Percentiles rank a stretch among this genome's conserved stretches.
phyloP scores from a whole-genome alignment of 2,113 vertebrate species.

The Onychostruthus taczanowskii region DNA sequence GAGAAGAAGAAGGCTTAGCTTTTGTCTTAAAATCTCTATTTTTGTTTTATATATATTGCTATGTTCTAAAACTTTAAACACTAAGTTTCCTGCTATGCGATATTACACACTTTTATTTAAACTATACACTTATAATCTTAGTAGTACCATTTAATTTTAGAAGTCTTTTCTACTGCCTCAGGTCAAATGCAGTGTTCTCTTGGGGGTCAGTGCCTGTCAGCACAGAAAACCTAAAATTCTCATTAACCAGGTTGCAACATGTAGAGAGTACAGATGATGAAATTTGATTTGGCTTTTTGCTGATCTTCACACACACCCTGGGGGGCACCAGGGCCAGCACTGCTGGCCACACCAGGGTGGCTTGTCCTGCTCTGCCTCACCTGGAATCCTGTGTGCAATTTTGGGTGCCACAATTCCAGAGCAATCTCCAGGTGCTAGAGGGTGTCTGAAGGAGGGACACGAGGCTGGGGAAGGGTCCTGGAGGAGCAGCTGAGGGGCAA shows the following conservation, averaged over 20 bases:
- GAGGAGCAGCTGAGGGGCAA: background rate
- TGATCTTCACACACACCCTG: background rate
- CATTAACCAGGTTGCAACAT: background rate
- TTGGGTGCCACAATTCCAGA: too few relatives aligned
- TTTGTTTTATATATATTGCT: background rate
- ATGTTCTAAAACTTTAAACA: background rate
- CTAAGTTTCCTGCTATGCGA: background rate
- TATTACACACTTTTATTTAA: background rate
- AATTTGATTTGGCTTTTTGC: background rate
- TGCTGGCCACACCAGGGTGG: fast-evolving
- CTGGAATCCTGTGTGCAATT: background rate
- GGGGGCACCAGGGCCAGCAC: too few relatives aligned
- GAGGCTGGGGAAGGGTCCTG: background rate
- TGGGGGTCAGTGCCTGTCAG: background rate
- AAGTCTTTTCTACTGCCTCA: background rate
- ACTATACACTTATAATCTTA: background rate
- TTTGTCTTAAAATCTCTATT: background rate
- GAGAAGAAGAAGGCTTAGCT: background rate
- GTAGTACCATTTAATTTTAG: background rate
- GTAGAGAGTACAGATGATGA: background rate
- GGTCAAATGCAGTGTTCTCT: background rate
- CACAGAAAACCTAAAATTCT: background rate
- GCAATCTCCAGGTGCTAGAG: background rate
- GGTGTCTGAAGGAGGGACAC: fast-evolving
- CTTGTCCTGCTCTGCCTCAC: background rate